Base-by-base conservation (phyloP, 2,888 invertebrate species). In the Craniophora ligustri region DNA sequence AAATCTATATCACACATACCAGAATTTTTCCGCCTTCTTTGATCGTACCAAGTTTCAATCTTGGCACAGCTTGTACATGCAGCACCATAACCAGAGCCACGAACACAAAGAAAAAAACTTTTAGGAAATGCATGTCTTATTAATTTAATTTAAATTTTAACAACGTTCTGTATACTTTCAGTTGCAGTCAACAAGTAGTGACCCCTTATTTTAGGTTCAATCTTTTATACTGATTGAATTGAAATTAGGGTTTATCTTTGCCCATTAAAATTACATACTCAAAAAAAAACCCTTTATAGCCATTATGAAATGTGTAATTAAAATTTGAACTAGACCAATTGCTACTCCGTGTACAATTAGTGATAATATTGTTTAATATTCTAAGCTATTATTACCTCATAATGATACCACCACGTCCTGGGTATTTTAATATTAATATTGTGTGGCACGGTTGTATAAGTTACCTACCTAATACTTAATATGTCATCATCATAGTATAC, bases 41-140 rank as follows among this genome's bases (percentile, higher is more conserved):
- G 23, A 58, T 47, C 0, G 32, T 38, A 3, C 38, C 14, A 1
- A 42, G 11, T 19, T 35, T 36, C 6, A 39, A 32, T 40, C 10
- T 47, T 2, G 51, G 55, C 5, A 41, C 36, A 14, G 49, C 45
- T 31, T 45, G 14, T 10, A 31, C 49, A 5, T 32, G 14, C 11
- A 45, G n/a, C 16, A 60, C 28, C 38, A 57, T 16, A 28, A 31
- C 5, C n/a, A 58, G 8, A 23, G 40, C 32, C 21, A 61, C 6
- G 10, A 48, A 26, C 1, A 44, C 28, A 23, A 61, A 44, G 5
- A 45, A 14, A 13, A 48, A 45, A 1, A 30, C 0, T 28, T 53
- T 59, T 2, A 53, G 8, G 11, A 48, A 42, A 28, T 45, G 26
- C 45, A 48, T 61, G 18, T 31, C 31, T 15, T 2, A 35, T n/a